phyloP scores from a whole-genome alignment of 2,888 invertebrate species.

The Brachyopa scutellaris region DNA sequence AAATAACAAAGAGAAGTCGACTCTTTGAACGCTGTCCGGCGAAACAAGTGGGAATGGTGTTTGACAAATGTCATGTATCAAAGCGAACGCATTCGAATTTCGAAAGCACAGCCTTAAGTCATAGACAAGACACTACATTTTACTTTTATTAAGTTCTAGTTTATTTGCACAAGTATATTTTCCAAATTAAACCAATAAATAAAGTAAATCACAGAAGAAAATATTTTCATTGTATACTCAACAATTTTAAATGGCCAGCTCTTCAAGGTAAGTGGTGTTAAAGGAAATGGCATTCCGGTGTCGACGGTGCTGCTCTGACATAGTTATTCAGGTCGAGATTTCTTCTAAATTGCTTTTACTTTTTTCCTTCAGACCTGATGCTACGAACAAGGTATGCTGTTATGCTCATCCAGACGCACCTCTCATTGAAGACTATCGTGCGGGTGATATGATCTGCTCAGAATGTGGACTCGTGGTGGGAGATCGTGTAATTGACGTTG shows the following conservation, averaged over 20 bases:
- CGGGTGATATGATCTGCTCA: conserved; percentile 98
- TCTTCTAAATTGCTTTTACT: conserved; percentile 1
- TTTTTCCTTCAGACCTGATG: conserved; percentile 83
- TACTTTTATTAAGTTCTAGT: not conserved
- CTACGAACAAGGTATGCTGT: conserved; percentile 91
- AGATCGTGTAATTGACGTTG: conserved; percentile 99
- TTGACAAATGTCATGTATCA: no score
- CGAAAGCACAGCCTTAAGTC: no score
- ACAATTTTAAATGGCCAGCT: conserved; percentile 73
- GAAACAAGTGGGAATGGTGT: no score
- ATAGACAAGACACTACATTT: no score
- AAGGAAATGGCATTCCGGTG: not conserved
- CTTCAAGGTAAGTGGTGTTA: conserved; percentile 70
- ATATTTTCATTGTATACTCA: no score
- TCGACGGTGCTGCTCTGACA: no score
- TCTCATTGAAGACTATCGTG: conserved; percentile 97
- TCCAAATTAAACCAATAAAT: no score
- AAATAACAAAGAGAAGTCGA: no score
- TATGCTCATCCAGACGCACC: conserved; percentile 97
- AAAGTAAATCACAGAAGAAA: no score
- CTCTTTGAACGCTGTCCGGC: no score
- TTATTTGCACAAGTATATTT: no score
- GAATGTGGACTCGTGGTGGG: conserved; percentile 99
- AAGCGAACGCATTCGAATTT: no score
- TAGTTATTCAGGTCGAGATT: conserved; percentile 20